Evolutionary conservation across 2,113 vertebrate genomes (phyloP), one percentile per base, ranked within the genome.

Genomic region (Penelope pileata): DNA sequence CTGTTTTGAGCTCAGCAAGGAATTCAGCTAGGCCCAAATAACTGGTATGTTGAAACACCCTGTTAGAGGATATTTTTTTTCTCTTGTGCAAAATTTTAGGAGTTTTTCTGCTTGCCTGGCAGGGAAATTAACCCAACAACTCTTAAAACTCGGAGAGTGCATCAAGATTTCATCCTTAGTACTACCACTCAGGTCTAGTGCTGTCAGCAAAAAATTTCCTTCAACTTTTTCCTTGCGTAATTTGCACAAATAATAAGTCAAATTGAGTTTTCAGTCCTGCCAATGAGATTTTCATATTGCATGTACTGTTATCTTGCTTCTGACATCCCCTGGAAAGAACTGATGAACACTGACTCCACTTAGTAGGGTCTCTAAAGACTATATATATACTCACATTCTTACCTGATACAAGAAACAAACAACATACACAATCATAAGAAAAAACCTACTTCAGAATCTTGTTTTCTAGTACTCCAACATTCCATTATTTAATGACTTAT

Each of bases 381-480:
- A 11, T 42, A 45, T 29, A 36, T 30, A 38, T 51, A 30, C 30
- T 56, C 18, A 67, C 10, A 45, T 34, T 67, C 77, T 56, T 68
- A 45, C 18, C 26, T 81, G 50, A 67, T 12, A 36, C 16, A 38
- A 36, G 9, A 9, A 80, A 50, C 4, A 62, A 45, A 73, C 2
- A 7, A 22, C n/a, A 5, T 14, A 11, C 1, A 34, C 38, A 29
- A 16, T 2, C 3, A 13, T 27, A 22, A n/a, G 26, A 6, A 18
- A 1, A 10, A 59, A n/a, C 3, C 0, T 32, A 24, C 4, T 17
- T 1, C 1, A 73, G 1, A 26, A 56, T 78, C 19, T 45, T n/a
- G 1, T 66, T 67, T 89, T 47, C n/a, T 29, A n/a, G 0, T 16
- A 36, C 26, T 59, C 17, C 3, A 43, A 6, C 51, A 17, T 27